Evolutionary conservation across 2,113 vertebrate genomes (phyloP), one percentile per base, ranked within the genome.

Genomic region (Brienomyrus longianalis): DNA sequence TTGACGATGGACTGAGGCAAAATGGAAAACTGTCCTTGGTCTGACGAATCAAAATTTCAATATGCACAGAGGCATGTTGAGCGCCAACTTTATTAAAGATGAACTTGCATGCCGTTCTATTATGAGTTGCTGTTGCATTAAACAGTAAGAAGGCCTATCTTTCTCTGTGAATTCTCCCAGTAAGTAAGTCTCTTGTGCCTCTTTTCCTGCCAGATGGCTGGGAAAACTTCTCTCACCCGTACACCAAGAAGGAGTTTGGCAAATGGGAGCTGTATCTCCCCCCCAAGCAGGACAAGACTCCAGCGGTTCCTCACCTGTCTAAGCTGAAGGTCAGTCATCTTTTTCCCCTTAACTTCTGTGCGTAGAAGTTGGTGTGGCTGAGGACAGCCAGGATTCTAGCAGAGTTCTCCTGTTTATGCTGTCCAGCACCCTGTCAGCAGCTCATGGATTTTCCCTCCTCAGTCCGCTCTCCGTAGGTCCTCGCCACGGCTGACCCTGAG

Each of bases 141-240:
- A 87, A 56, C 15, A 2, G 19, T 86, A 23, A 23, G 27, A 54
- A 86, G 85, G 27, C 13, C 48, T 86, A 15, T 19, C 43, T 83
- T 47, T 47, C 17, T 23, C 23, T 17, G 3, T 84, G 85, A 54
- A 54, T 86, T 86, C n/a, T 51, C 48, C 27, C 10, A 15, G 45
- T 48, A n/a, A 31, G 23, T 19, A n/a, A 27, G 7, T 17, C 19
- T 13, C 62, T 50, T 88, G 88, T 89, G 27, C 83, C 19, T 88
- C 17, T 19, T 66, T 19, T 6, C 54, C 87, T 31, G 10, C 56
- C 89, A 96, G 96, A 96, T 93, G 94, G 52, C 88, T 96, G 96
- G 96, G 89, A 96, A 86, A 96, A 96, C 90, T 96, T 96, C 91
- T 93, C 95, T 86, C 94, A 96, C 90, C 91, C 93, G n/a, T 96